phyloP scores from a whole-genome alignment of 2,888 invertebrate genomes.

The Metopia argyrocephala region DNA sequence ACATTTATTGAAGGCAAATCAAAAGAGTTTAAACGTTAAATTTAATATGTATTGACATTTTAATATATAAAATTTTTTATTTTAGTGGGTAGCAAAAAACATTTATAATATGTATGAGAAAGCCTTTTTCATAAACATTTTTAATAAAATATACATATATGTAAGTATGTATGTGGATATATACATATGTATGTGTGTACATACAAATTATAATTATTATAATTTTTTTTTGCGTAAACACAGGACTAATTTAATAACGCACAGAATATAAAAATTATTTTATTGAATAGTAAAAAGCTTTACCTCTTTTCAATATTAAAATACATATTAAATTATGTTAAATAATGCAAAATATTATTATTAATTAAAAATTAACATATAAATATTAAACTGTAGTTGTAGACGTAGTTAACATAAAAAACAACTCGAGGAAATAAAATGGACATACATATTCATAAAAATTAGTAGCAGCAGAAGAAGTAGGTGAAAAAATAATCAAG shows the following conservation, averaged over 20 bases:
- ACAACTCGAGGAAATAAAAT: conserved; percentile 45
- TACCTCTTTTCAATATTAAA: conserved; percentile 40
- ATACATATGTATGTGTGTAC: no score
- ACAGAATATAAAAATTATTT: background rate
- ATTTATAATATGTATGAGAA: no score
- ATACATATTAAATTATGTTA: conserved; percentile 42
- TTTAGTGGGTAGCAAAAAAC: no score
- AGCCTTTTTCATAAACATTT: no score
- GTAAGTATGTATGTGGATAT: no score
- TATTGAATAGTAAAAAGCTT: conserved; percentile 45
- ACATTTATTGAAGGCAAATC: no score
- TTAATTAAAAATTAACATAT: conserved; percentile 41
- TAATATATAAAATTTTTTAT: no score
- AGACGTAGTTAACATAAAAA: conserved; percentile 60
- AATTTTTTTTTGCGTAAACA: background rate
- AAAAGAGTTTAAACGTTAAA: no score
- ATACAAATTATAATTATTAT: no score
- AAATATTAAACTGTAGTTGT: conserved; percentile 59
- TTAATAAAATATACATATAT: no score
- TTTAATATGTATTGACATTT: no score
- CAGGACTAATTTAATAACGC: conserved; percentile 29
- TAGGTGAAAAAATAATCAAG: background rate
- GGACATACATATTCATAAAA: conserved; percentile 62
- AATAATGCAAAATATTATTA: conserved; percentile 26
- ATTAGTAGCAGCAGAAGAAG: conserved; percentile 56